These are phyloP conservation scores for Erpobdella octoculata DNA, from an alignment of 2,888 invertebrate genomes.

Conservation along the genomic window DNA sequence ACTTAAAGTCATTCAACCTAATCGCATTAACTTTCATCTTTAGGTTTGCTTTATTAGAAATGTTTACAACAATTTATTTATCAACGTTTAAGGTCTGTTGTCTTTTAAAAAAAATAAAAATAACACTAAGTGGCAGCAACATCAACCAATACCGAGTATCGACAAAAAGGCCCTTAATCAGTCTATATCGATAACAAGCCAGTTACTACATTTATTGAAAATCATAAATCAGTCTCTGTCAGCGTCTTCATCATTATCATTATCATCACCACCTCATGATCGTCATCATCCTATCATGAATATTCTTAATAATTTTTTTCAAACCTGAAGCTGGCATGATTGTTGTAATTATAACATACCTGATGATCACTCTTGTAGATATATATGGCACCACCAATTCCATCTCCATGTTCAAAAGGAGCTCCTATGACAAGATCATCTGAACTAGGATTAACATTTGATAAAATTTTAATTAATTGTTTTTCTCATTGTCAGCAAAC, in stretches of 20 bases:
- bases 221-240: background rate
- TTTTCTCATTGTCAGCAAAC: background rate
- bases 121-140: too few relatives aligned
- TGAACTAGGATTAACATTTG: constrained; percentile 39
- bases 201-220: background rate
- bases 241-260: background rate
- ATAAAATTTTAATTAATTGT: too few relatives aligned
- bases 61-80: too few relatives aligned
- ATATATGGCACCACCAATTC: constrained; percentile 75
- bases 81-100: too few relatives aligned
- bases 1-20: too few relatives aligned
- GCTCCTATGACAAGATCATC: constrained; percentile 79
- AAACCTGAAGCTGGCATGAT: too few relatives aligned
- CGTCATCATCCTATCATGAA: background rate
- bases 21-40: too few relatives aligned
- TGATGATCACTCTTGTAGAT: constrained; percentile 59
- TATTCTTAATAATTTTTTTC: background rate
- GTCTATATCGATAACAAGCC: background rate
- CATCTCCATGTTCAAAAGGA: constrained; percentile 71
- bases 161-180: too few relatives aligned
- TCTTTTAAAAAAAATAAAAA: too few relatives aligned
- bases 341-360: too few relatives aligned
- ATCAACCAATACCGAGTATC: too few relatives aligned
- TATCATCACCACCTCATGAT: background rate
- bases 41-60: too few relatives aligned